Percentiles rank a stretch among this genome's conserved stretches.
Evolutionary conservation across 2,797 vertebrate genomes (phyloP).

Genomic region (Salmo trutta): DNA sequence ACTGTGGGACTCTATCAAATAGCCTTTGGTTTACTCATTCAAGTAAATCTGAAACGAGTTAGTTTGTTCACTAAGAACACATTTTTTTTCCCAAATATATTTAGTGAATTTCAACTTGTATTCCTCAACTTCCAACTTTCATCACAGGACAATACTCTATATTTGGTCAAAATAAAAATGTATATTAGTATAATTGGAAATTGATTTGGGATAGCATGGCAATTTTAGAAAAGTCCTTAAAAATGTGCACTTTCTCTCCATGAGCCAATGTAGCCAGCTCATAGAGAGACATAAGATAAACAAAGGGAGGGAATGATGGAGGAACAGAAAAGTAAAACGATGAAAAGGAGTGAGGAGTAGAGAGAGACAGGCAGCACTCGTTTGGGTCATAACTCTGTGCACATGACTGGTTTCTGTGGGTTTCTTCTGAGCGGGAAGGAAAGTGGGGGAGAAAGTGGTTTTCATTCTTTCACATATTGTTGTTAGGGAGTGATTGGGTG

Average conservation of each 20-base stretch:
- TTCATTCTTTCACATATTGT: conserved; percentile 90
- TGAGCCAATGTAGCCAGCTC: conserved; percentile 21
- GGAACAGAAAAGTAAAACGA: conserved; percentile 51
- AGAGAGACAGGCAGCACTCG: conserved; percentile 55
- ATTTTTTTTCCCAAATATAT: not conserved
- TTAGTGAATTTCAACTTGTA: not conserved
- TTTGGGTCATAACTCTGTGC: conserved; percentile 55
- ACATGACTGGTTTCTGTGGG: conserved; percentile 50
- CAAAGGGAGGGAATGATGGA: conserved; percentile 43
- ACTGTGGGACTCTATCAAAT: conserved; percentile 57
- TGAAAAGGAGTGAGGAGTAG: conserved; percentile 65
- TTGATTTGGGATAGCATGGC: not conserved
- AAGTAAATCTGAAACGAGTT: conserved; percentile 21
- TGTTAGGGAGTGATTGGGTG: conserved; percentile 80
- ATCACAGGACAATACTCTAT: conserved; percentile 30
- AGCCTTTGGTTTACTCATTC: not conserved
- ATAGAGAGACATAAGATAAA: conserved; percentile 38
- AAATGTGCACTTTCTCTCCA: not conserved
- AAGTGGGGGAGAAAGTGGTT: conserved; percentile 79
- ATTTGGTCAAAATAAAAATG: not conserved
- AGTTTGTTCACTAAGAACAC: conserved; percentile 28
- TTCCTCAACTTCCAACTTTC: conserved; percentile 36
- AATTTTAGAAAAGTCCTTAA: not conserved
- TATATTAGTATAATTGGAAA: not conserved
- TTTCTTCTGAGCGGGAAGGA: conserved; percentile 53